Percentiles rank a stretch among this genome's conserved stretches.
Evolutionary conservation across 2,113 vertebrate species (phyloP).

Genomic region (Pristiophorus japonicus): DNA sequence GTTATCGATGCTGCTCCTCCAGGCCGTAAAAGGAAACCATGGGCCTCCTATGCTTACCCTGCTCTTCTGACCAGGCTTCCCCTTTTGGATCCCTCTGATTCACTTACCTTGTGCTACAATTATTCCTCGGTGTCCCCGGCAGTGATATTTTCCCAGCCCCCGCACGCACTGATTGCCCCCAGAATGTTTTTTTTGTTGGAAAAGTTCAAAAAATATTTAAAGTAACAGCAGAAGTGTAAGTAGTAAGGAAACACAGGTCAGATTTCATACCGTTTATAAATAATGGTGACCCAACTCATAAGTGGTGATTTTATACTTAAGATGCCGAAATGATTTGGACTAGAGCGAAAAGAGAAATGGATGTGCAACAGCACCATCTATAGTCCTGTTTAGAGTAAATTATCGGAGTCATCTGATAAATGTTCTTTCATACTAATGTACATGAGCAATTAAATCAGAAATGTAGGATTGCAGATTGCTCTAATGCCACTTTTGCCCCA

Average conservation of each 20-base stretch:
- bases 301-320: not conserved
- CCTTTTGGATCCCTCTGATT: not conserved
- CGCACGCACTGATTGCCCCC: not conserved
- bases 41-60: not conserved
- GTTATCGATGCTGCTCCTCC: not conserved
- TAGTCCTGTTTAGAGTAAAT: not conserved
- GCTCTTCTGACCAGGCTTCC: not conserved
- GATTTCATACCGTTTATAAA: not conserved
- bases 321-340: not conserved
- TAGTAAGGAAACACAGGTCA: not conserved
- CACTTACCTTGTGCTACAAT: not conserved
- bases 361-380: slow-evolving; percentile 13
- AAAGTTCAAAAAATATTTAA: not conserved
- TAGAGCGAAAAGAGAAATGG: not conserved
- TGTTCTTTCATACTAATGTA: not conserved
- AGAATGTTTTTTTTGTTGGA: not conserved
- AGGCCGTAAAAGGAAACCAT: not conserved
- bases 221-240: not conserved
- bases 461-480: not conserved
- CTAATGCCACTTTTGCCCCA: not conserved
- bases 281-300: not conserved
- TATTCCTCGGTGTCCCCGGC: not conserved
- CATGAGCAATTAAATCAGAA: not conserved
- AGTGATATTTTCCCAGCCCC: not conserved
- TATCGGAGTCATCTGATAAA: not conserved